Conservation (phyloP, 92 coral and sea anemone species). For the Pocillopora grandis region DNA sequence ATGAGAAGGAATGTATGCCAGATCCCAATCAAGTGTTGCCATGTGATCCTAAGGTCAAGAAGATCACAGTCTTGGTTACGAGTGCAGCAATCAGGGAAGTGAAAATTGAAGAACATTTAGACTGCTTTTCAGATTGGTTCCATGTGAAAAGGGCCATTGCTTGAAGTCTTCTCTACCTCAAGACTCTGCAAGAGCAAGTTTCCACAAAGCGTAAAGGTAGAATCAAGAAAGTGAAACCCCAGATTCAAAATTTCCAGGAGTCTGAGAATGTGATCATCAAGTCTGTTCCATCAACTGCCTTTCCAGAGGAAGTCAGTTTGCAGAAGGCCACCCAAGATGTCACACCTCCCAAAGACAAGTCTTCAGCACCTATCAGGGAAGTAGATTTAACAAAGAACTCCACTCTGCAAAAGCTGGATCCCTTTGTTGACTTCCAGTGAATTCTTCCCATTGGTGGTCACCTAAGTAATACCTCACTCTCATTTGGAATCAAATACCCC, state of each 20-base stretch:
- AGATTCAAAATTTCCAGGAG: background rate
- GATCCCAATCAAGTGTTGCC: background rate
- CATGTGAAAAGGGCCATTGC: no score
- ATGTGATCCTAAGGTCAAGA: conserved; percentile 3
- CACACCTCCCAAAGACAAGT: background rate
- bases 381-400: no score
- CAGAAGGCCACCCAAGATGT: background rate
- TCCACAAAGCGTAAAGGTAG: background rate
- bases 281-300: background rate
- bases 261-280: conserved; percentile 10
- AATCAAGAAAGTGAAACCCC: background rate
- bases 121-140: no score
- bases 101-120: background rate
- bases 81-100: background rate
- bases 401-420: conserved; percentile 42
- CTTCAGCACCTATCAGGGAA: background rate
- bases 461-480: conserved; percentile 21
- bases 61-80: background rate
- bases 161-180: background rate
- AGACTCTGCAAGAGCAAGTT: conserved; percentile 4
- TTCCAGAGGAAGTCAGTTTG: background rate
- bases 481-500: conserved; percentile 47
- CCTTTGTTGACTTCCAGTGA: conserved; percentile 53
- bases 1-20: background rate
- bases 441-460: conserved; percentile 65